Evolutionary conservation across 2,113 vertebrate genomes (phyloP).

Genomic region (Rhipidura dahli): DNA sequence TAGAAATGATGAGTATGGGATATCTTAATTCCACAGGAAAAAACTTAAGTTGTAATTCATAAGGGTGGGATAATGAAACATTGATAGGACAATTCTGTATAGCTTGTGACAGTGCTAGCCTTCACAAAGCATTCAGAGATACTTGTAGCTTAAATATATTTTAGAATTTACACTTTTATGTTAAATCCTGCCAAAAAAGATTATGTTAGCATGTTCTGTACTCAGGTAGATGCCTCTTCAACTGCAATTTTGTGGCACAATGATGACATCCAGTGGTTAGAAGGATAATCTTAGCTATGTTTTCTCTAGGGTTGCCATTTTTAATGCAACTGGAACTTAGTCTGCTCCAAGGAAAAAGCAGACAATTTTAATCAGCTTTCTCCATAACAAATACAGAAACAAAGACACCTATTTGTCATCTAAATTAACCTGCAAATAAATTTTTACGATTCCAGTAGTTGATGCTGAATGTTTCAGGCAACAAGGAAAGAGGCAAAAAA

Average conservation of each 20-base stretch:
- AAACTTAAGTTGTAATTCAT: not conserved
- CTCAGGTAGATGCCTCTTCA: not conserved
- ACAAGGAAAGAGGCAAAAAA: not conserved
- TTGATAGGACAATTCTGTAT: not conserved
- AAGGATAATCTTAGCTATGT: not conserved
- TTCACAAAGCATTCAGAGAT: not conserved
- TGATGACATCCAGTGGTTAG: slow-evolving; percentile 64
- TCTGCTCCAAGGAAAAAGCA: not conserved
- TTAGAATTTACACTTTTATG: not conserved
- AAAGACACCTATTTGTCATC: not conserved
- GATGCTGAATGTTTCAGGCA: not conserved
- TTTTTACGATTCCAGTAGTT: not conserved
- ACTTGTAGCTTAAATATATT: not conserved
- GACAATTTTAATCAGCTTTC: not conserved
- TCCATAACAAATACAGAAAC: not conserved
- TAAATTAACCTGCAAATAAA: not conserved
- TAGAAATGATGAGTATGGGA: not conserved
- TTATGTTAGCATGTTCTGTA: not conserved
- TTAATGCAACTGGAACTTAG: not conserved
- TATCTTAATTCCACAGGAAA: not conserved
- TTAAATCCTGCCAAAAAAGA: not conserved
- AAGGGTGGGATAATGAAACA: not conserved
- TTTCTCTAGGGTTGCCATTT: not conserved
- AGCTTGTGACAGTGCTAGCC: not conserved
- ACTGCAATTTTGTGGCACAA: slow-evolving; percentile 13